phyloP scores from a whole-genome alignment of 1,140 invertebrate species.

The Meloidogyne hapla region DNA sequence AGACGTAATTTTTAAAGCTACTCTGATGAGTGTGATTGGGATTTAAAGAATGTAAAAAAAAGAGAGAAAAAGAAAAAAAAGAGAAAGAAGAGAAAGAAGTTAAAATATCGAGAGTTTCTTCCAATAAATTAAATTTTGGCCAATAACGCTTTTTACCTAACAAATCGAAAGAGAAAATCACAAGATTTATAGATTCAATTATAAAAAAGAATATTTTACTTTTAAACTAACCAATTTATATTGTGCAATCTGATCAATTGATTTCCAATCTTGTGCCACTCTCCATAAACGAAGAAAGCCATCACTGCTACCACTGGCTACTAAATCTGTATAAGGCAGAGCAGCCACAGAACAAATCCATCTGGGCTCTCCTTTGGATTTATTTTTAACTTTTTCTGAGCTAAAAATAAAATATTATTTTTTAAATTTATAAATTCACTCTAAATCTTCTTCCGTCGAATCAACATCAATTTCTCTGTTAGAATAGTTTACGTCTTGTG shows the following conservation, averaged over 20 bases:
- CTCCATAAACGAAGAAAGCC: conserved; percentile 42
- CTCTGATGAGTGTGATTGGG: background rate
- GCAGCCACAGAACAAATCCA: conserved; percentile 48
- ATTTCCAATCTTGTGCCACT: conserved; percentile 42
- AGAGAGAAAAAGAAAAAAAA: background rate
- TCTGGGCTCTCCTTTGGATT: background rate
- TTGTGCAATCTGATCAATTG: conserved; percentile 26
- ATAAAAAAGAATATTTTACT: too few species aligned
- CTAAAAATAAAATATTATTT: background rate
- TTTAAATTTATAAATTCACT: background rate
- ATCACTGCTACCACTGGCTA: conserved; percentile 38
- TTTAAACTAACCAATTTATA: conserved; percentile 35
- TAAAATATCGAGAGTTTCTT: too few species aligned
- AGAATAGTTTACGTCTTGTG: background rate
- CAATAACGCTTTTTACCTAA: background rate
- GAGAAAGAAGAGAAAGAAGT: too few species aligned
- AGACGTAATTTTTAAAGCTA: background rate
- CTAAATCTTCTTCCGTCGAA: background rate
- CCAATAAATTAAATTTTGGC: too few species aligned
- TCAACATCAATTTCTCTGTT: background rate
- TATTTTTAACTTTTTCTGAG: background rate
- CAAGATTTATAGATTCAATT: background rate
- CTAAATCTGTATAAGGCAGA: conserved; percentile 41
- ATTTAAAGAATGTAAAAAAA: background rate
- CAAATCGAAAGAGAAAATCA: background rate